phyloP scores from a whole-genome alignment of 2,113 vertebrate genomes.

The Otocyon megalotis region DNA sequence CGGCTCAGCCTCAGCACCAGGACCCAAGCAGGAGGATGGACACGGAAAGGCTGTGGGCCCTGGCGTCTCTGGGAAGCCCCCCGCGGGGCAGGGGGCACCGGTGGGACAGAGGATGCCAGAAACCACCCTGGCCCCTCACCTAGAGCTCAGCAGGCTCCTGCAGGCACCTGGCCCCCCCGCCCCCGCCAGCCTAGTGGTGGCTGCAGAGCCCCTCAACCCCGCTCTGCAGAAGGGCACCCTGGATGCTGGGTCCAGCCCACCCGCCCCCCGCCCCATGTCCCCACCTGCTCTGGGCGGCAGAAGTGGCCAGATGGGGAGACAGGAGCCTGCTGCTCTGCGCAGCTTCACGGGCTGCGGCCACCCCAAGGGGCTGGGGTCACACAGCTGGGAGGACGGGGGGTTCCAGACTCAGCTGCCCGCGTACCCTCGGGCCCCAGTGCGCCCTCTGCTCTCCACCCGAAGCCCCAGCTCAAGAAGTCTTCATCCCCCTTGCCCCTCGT shows the following conservation, averaged over 20 bases:
- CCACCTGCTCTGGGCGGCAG: background rate
- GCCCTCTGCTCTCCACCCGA: background rate
- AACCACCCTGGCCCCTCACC: background rate
- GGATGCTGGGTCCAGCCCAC: accelerated
- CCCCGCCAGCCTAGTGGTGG: background rate
- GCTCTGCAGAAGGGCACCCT: background rate
- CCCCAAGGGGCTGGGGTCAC: too few species aligned
- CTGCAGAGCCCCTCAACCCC: background rate
- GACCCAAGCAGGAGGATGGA: background rate
- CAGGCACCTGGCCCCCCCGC: background rate
- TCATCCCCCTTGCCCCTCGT: background rate
- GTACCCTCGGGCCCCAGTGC: too few species aligned
- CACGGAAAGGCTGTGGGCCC: background rate
- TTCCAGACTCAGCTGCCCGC: too few species aligned
- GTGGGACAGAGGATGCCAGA: background rate
- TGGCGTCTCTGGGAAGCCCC: too few species aligned
- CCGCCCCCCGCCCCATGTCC: too few species aligned
- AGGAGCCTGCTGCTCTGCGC: too few species aligned
- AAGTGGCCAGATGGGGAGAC: too few species aligned
- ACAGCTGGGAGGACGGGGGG: too few species aligned
- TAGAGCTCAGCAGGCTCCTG: too few species aligned
- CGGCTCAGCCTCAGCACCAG: accelerated
- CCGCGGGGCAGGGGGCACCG: background rate
- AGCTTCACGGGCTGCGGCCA: too few species aligned
- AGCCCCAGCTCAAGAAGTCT: background rate